Percentiles rank a stretch among this genome's conserved stretches.
Evolutionary conservation across 2,888 invertebrate genomes (phyloP).

Genomic region (Drosophila mercatorum): DNA sequence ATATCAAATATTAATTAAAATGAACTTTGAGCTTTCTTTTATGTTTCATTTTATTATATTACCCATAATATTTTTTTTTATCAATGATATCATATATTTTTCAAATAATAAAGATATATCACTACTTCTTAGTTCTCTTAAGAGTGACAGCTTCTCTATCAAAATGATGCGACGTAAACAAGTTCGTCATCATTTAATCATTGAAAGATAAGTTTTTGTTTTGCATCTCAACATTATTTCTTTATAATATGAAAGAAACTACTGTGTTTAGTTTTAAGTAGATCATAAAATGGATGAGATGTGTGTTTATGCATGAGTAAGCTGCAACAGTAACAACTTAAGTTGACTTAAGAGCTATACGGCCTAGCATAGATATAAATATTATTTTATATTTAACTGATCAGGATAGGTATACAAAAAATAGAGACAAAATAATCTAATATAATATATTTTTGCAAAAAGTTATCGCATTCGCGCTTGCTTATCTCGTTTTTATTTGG

Average conservation of each 20-base stretch:
- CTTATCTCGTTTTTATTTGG: conserved; percentile 25
- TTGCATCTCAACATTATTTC: conserved; percentile 15
- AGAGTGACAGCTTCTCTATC: too few species aligned
- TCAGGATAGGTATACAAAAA: background rate
- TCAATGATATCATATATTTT: too few species aligned
- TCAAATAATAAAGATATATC: too few species aligned
- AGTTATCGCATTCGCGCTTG: background rate
- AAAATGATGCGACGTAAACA: too few species aligned
- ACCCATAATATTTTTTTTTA: too few species aligned
- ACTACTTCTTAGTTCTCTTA: too few species aligned
- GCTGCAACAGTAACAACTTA: background rate
- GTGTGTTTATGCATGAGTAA: background rate
- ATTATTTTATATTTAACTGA: background rate
- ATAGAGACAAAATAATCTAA: too few species aligned
- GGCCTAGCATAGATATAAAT: background rate
- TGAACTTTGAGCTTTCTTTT: background rate
- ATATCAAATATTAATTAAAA: background rate
- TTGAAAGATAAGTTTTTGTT: background rate
- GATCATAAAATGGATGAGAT: background rate
- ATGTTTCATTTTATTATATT: too few species aligned
- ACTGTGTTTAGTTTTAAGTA: background rate
- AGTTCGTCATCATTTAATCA: background rate
- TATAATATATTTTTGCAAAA: background rate
- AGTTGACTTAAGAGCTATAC: background rate
- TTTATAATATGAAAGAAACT: conserved; percentile 16